Conservation (phyloP, 2,888 invertebrate species). For the Matsumyia berberina region DNA sequence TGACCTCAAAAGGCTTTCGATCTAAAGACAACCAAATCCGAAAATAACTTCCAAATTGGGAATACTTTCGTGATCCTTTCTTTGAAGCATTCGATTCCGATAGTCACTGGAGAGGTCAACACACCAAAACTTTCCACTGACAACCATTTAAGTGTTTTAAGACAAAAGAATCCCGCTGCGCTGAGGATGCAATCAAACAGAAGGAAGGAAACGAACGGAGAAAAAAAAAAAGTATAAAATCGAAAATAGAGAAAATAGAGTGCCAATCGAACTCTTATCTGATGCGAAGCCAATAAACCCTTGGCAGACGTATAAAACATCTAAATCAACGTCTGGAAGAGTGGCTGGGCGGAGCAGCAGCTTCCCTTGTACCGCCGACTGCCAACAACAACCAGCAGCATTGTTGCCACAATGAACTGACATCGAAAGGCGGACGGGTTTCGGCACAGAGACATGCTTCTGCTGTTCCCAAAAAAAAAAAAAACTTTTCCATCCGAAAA, state of each 20-base stretch:
- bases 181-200: conserved; percentile 60
- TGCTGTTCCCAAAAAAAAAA: conserved; percentile 16
- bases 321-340: conserved; percentile 71
- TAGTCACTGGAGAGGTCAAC: conserved; percentile 57
- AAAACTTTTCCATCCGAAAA: conserved; percentile 33
- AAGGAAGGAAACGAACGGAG: conserved; percentile 33
- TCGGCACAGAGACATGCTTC: conserved; percentile 27
- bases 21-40: not conserved
- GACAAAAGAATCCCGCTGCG: conserved; percentile 42
- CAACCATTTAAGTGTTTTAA: conserved; percentile 38
- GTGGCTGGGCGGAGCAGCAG: conserved; percentile 56
- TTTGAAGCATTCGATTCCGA: conserved; percentile 36
- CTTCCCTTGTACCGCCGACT: conserved; percentile 5
- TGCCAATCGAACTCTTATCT: conserved; percentile 76
- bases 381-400: conserved; percentile 43
- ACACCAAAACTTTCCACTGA: conserved; percentile 47
- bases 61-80: conserved; percentile 22
- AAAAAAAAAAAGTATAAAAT: conserved; percentile 11
- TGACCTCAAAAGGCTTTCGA: too few relatives aligned
- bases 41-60: not conserved
- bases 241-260: conserved; percentile 61
- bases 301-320: conserved; percentile 76
- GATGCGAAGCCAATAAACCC: conserved; percentile 76
- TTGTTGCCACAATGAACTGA: conserved; percentile 68
- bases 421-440: conserved; percentile 32